These are phyloP conservation scores for Hirundo rustica DNA, from an alignment of 2,797 vertebrate species.

Conservation along the genomic window DNA sequence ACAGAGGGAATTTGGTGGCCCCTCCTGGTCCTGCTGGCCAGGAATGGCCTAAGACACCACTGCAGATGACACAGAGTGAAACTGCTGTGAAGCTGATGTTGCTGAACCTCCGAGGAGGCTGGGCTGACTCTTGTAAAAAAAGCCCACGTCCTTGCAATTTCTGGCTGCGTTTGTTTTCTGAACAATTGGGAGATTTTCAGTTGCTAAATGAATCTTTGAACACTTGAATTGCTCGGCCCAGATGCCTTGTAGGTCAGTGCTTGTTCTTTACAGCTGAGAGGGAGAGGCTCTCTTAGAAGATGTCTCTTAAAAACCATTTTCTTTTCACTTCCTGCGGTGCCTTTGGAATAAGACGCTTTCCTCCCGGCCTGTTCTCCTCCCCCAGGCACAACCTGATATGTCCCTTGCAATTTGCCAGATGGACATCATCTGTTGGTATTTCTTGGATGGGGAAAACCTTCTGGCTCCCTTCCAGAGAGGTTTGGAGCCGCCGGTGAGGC, in stretches of 20 bases:
- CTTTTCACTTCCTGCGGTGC: background rate
- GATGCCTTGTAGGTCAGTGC: constrained; percentile 16
- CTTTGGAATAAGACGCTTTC: constrained; percentile 43
- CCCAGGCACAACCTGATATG: constrained; percentile 42
- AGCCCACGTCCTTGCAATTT: background rate
- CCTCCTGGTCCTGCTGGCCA: background rate
- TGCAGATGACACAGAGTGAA: background rate
- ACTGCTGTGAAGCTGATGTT: background rate
- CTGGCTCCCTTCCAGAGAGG: background rate
- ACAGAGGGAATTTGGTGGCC: background rate
- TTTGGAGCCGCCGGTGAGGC: background rate
- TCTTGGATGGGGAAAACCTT: constrained; percentile 17
- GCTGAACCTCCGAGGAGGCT: background rate
- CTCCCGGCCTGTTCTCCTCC: background rate
- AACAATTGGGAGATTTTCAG: constrained; percentile 40
- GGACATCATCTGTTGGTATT: constrained; percentile 47
- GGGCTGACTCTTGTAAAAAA: background rate
- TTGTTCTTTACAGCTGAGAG: background rate
- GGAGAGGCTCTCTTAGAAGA: constrained; percentile 21
- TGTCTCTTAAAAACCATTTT: constrained; percentile 32
- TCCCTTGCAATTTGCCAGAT: constrained; percentile 29
- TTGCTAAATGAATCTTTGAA: background rate
- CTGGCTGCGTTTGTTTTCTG: constrained; percentile 3
- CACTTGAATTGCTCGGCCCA: constrained; percentile 12
- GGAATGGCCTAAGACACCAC: background rate